Percentiles rank a stretch among this genome's conserved stretches.
phyloP scores from a whole-genome alignment of 2,113 vertebrate genomes.

The Coryphaenoides rupestris region DNA sequence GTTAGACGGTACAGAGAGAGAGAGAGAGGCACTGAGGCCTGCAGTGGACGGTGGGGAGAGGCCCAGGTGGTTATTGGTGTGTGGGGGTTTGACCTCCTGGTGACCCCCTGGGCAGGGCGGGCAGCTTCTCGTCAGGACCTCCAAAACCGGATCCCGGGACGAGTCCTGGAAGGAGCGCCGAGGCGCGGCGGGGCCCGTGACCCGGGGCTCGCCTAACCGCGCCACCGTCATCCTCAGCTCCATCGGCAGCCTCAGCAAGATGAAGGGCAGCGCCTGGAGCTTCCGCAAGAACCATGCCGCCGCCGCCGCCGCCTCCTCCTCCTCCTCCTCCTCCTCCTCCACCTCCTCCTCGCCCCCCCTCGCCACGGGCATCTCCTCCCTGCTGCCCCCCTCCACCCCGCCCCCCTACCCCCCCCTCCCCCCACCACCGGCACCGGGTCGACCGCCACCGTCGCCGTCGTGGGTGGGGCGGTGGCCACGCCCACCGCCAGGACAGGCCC shows the following conservation, averaged over 20 bases:
- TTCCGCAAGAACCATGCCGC: conserved; percentile 66
- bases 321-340: conserved; percentile 36
- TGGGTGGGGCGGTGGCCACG: conserved; percentile 1
- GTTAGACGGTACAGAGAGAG: too few species aligned
- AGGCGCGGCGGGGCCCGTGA: too few species aligned
- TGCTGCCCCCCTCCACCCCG: conserved; percentile 59
- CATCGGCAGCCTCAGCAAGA: conserved; percentile 89
- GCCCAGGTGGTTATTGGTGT: too few species aligned
- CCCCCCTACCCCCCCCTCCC: conserved; percentile 12
- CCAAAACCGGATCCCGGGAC: too few species aligned
- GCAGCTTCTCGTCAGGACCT: too few species aligned
- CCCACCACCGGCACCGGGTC: conserved; percentile 18
- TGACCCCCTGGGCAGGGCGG: too few species aligned
- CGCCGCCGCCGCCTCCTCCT: conserved; percentile 41
- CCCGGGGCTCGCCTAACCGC: too few species aligned
- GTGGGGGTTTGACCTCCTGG: too few species aligned
- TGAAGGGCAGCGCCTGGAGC: conserved; percentile 78
- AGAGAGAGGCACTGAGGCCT: too few species aligned
- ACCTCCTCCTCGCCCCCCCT: conserved; percentile 31
- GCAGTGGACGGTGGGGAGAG: too few species aligned
- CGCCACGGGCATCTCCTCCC: conserved; percentile 22
- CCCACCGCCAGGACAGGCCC: background rate
- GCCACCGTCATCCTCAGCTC: conserved; percentile 88
- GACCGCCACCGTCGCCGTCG: conserved; percentile 41
- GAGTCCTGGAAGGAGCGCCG: too few species aligned